phyloP scores from a whole-genome alignment of 2,113 vertebrate species.

The Gasterosteus nipponicus region DNA sequence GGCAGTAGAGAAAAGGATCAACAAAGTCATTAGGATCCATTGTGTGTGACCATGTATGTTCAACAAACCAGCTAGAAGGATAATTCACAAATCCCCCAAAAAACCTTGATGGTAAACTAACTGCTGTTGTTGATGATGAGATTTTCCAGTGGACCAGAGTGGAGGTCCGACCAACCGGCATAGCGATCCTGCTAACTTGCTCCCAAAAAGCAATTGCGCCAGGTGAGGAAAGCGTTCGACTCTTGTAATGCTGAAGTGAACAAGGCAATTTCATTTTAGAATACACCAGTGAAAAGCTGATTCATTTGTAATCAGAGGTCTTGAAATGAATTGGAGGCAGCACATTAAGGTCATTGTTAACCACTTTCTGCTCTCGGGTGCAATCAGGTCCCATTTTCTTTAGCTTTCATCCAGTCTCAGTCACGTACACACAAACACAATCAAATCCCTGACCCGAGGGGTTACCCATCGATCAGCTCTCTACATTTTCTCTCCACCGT shows the following conservation, averaged over 20 bases:
- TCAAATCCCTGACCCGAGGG: slow-evolving; percentile 19
- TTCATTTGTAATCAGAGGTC: slow-evolving; percentile 35
- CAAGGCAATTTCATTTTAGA: not conserved
- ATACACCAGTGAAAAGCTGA: slow-evolving; percentile 26
- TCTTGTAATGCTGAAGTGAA: not conserved
- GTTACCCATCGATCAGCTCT: slow-evolving; percentile 40
- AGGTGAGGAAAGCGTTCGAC: not conserved
- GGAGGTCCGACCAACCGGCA: not conserved
- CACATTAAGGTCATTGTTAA: slow-evolving; percentile 50
- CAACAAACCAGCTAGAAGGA: not conserved
- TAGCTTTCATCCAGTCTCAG: slow-evolving; percentile 24
- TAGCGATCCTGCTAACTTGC: no score
- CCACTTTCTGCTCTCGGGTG: slow-evolving; percentile 26
- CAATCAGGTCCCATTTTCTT: slow-evolving; percentile 29
- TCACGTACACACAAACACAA: slow-evolving; percentile 20
- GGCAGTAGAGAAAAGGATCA: not conserved
- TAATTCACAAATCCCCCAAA: not conserved
- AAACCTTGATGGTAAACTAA: no score
- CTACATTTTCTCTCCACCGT: slow-evolving; percentile 22
- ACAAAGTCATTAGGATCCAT: not conserved
- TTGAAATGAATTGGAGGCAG: slow-evolving; percentile 49
- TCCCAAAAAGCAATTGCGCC: slow-evolving; percentile 5
- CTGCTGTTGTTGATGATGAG: not conserved
- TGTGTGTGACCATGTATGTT: not conserved
- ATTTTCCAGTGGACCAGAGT: not conserved